phyloP scores from a whole-genome alignment of 2,888 invertebrate genomes.

The Acleris cristana region DNA sequence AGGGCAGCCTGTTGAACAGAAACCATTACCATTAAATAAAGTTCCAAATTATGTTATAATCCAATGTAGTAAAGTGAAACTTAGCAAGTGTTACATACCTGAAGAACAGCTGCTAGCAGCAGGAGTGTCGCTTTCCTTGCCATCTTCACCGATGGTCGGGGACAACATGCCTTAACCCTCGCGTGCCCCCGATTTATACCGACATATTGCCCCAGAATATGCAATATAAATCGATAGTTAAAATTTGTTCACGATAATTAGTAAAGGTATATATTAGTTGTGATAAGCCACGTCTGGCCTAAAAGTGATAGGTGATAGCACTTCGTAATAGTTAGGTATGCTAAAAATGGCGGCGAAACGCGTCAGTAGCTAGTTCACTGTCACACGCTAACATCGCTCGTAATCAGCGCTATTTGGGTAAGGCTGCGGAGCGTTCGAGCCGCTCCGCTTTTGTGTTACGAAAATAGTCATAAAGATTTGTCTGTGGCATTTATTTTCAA shows the following conservation, averaged over 20 bases:
- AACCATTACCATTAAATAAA: not conserved
- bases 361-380: not conserved
- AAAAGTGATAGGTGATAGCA: not conserved
- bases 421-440: too few species aligned
- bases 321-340: slow-evolving; percentile 21
- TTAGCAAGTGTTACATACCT: slow-evolving; percentile 52
- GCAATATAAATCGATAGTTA: slow-evolving; percentile 44
- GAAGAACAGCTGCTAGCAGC: slow-evolving; percentile 54
- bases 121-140: slow-evolving; percentile 53
- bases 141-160: slow-evolving; percentile 59
- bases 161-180: slow-evolving; percentile 47
- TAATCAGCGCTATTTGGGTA: too few species aligned
- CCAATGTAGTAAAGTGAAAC: not conserved
- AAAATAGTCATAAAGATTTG: too few species aligned
- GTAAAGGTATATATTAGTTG: not conserved
- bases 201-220: slow-evolving; percentile 58
- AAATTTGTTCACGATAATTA: slow-evolving; percentile 36
- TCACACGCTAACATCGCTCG: too few species aligned
- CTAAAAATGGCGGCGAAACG: slow-evolving; percentile 14
- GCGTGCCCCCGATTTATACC: slow-evolving; percentile 59
- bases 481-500: too few species aligned
- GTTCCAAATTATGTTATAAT: not conserved
- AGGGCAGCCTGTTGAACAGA: slow-evolving; percentile 57
- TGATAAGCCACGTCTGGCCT: slow-evolving; percentile 30
- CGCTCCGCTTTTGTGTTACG: too few species aligned